A percentile compares a stretch with the other conserved stretches of the same genome.
Evolutionary conservation across 2,888 invertebrate species (phyloP).

Genomic region (Herminia tarsipennalis): DNA sequence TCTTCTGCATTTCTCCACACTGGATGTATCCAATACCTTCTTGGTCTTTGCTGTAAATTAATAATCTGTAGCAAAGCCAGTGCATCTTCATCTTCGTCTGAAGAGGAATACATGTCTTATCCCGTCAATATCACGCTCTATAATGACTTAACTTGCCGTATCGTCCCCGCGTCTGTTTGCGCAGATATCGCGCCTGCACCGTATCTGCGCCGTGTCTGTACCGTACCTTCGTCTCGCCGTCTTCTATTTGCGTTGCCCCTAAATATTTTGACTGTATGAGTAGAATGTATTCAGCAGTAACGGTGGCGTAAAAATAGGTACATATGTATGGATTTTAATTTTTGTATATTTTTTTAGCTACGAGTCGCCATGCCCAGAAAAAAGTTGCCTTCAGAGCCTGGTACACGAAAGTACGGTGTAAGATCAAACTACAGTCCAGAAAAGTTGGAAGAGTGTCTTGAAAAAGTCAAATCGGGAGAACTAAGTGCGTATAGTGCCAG

Average conservation of each 20-base stretch:
- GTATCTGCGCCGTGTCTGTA: no score
- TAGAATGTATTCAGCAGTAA: neutral
- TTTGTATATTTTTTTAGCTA: slow-evolving; percentile 3
- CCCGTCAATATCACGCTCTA: no score
- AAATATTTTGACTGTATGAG: neutral
- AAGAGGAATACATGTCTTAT: no score
- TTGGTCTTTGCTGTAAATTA: no score
- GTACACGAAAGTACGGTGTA: slow-evolving; percentile 7
- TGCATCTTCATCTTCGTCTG: no score
- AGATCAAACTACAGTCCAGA: slow-evolving; percentile 4
- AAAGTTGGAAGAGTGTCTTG: slow-evolving; percentile 10
- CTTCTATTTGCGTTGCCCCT: neutral
- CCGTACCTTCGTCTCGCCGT: no score
- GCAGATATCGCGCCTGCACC: no score
- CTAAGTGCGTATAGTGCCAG: slow-evolving; percentile 14
- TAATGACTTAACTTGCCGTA: no score
- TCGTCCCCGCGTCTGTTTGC: no score
- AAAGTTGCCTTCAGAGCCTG: slow-evolving; percentile 9
- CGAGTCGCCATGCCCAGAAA: slow-evolving; percentile 12
- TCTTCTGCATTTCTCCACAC: no score
- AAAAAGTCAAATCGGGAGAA: slow-evolving; percentile 13
- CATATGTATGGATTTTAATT: slow-evolving; percentile 2
- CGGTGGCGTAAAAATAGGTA: neutral
- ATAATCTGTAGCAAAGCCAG: no score
- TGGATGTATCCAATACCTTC: no score